Base-by-base conservation (phyloP, 2,113 vertebrate species). In the Nibea coibor region DNA sequence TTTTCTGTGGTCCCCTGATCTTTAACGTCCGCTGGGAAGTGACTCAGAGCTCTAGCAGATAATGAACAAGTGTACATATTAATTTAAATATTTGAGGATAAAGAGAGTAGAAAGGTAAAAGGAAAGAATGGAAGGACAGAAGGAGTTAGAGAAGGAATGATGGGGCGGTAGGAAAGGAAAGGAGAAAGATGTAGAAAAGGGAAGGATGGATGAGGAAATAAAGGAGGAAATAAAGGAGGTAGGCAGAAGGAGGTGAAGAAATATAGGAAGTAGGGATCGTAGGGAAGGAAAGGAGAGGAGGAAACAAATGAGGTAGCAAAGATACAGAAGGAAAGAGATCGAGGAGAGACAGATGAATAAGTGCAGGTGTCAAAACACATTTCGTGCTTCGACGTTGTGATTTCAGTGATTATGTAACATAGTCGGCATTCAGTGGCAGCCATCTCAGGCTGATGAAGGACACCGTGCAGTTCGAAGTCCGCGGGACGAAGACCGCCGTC, bases 1-100 rank as follows among this genome's bases (percentile, higher is more conserved):
- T 76, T 61, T 66, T 51, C 57, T 43, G 0, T 7, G 70, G 47
- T 78, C 62, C 67, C 39, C 75, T 61, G 53, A 45, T 53, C 54
- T 51, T 42, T 48, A 69, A 74, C 17, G 62, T 56, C 24, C 2
- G 28, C 51, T 66, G 42, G 59, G 47, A 1, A 26, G 24, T 72
- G 28, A 31, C 28, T 31, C 28, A 31, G 28, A 31, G 28, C 28
- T 31, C 28, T 31, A 31, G 0, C 28, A 31, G 28, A 31, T 31
- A 35, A 35, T 35, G 8, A 35, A 35, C 7, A 35, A 8, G 8
- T 35, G 1, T 8, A 35, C 8, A 35, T 35, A 1, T 35, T 35
- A 0, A 35, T 35, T 35, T 8, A 35, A 35, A 35, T 35, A 8
- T 35, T 35, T 35, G 35, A 35, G 7, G 6, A 35, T 35, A 8